Percentiles rank a stretch among this genome's conserved stretches.
These are phyloP conservation scores for Eupithecia centaureata DNA, from an alignment of 2,888 invertebrate species.

Conservation along the genomic window DNA sequence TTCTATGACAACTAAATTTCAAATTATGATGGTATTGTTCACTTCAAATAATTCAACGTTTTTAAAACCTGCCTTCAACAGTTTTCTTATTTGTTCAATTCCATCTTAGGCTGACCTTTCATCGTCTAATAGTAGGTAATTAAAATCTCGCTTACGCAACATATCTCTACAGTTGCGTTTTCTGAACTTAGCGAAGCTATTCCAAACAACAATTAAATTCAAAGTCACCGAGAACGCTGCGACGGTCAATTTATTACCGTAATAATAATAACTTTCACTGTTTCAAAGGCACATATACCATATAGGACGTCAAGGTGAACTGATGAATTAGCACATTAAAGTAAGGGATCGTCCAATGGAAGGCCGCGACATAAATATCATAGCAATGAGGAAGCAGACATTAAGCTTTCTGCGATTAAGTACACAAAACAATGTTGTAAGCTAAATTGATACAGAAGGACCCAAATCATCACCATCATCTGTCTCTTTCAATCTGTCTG, in stretches of 20 bases:
- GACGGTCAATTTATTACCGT: slow-evolving; percentile 32
- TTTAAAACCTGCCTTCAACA: not conserved
- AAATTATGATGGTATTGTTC: slow-evolving; percentile 10
- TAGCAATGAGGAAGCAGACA: slow-evolving; percentile 42
- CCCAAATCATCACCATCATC: not conserved
- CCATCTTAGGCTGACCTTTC: not conserved
- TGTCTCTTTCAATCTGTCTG: not conserved
- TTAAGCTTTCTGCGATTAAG: slow-evolving; percentile 39
- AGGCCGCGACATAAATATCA: slow-evolving; percentile 41
- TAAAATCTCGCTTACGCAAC: slow-evolving; percentile 34
- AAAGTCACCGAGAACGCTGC: slow-evolving; percentile 29
- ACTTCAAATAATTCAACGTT: not conserved
- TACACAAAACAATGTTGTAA: slow-evolving; percentile 48
- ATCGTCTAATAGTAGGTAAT: not conserved
- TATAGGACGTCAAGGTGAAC: slow-evolving; percentile 38
- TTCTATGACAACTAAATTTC: too few relatives aligned
- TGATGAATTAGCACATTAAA: slow-evolving; percentile 44
- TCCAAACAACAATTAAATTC: slow-evolving; percentile 33
- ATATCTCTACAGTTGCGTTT: slow-evolving; percentile 27
- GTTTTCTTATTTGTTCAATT: not conserved
- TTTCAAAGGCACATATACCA: slow-evolving; percentile 35
- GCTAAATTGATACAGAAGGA: slow-evolving; percentile 42
- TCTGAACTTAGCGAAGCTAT: slow-evolving; percentile 26
- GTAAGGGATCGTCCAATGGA: slow-evolving; percentile 38
- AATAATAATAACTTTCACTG: slow-evolving; percentile 38